Evolutionary conservation across 2,797 vertebrate genomes (phyloP).

Genomic region (Oreochromis mossambicus): DNA sequence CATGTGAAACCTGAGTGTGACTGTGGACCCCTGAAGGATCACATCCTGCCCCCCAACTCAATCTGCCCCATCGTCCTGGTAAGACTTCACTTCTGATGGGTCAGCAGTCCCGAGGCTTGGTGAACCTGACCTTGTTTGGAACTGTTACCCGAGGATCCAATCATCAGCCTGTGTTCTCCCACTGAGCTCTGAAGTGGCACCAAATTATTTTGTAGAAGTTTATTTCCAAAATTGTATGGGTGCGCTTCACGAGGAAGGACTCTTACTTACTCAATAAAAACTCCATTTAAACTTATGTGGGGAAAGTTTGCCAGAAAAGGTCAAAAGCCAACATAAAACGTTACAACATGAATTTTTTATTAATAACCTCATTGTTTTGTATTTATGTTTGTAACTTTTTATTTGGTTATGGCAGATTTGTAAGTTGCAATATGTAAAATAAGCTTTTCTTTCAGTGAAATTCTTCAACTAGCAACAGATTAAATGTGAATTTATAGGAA

Average conservation of each 20-base stretch:
- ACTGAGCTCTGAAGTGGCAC: conserved; percentile 24
- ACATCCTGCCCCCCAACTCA: conserved; percentile 89
- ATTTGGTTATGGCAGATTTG: background rate
- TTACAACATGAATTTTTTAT: background rate
- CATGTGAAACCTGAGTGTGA: conserved; percentile 94
- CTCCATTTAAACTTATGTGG: background rate
- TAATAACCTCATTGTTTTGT: background rate
- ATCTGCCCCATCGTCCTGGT: conserved; percentile 93
- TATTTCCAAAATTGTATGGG: background rate
- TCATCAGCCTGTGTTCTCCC: conserved; percentile 31
- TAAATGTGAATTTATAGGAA: background rate
- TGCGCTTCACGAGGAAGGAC: background rate
- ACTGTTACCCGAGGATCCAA: conserved; percentile 11
- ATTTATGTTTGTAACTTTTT: background rate
- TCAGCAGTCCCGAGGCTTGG: background rate
- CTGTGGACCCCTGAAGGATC: conserved; percentile 89
- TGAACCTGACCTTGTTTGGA: conserved; percentile 7
- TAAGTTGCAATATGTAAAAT: background rate
- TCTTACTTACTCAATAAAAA: background rate
- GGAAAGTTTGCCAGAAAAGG: background rate
- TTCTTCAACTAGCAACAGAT: background rate
- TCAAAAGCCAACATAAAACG: background rate
- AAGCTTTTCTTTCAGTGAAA: background rate
- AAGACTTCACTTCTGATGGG: conserved; percentile 55
- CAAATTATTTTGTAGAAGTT: background rate